Conservation (phyloP, 2,113 vertebrate genomes). For the Globicephala melas region DNA sequence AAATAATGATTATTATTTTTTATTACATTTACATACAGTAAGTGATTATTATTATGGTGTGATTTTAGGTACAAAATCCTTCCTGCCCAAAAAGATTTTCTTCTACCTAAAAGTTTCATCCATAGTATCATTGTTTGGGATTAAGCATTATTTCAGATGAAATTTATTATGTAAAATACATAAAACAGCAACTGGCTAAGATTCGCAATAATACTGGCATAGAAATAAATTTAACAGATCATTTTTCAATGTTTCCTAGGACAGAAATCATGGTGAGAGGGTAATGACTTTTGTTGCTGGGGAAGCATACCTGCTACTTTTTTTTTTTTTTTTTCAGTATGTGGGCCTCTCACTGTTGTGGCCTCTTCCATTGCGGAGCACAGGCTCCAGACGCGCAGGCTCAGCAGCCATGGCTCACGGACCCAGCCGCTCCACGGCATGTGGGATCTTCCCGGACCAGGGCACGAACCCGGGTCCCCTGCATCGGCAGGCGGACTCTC, state of each 20-base stretch:
- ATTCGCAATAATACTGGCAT: background rate
- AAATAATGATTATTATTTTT: background rate
- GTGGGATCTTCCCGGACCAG: no score
- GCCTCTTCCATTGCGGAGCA: no score
- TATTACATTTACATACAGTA: background rate
- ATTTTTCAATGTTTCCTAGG: background rate
- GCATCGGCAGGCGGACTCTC: no score
- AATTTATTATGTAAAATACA: background rate
- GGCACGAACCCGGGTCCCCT: no score
- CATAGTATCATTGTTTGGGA: background rate
- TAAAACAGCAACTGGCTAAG: background rate
- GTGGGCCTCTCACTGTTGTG: no score
- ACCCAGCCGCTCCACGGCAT: accelerated
- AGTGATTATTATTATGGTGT: background rate
- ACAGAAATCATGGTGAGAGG: background rate
- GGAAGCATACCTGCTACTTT: background rate
- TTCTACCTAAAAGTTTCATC: background rate
- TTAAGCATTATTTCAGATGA: background rate
- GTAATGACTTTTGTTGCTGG: background rate
- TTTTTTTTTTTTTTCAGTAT: background rate
- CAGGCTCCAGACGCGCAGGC: no score
- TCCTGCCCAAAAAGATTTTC: background rate
- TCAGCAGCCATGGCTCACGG: no score
- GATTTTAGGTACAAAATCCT: background rate
- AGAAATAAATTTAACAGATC: background rate